A percentile compares a stretch with the other conserved stretches of the same genome.
These are phyloP conservation scores for Drosophila anomalipes DNA, from an alignment of 2,888 invertebrate genomes.

Conservation along the genomic window DNA sequence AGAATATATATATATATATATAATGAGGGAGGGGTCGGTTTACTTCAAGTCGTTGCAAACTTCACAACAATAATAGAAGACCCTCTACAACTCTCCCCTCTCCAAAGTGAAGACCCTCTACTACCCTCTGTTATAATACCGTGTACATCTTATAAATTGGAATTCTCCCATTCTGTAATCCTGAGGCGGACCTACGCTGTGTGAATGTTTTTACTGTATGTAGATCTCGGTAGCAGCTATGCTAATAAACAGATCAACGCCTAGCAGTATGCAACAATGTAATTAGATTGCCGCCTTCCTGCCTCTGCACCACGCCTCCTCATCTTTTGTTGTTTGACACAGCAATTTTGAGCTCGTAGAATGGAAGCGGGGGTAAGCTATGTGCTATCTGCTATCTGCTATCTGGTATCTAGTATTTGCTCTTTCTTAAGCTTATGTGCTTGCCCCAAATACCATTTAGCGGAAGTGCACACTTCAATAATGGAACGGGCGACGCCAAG, in stretches of 20 bases:
- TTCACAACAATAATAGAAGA: background rate
- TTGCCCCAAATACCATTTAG: slow-evolving; percentile 78
- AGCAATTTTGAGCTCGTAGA: slow-evolving; percentile 41
- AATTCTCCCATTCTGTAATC: background rate
- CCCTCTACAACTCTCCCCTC: background rate
- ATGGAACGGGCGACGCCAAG: slow-evolving; percentile 58
- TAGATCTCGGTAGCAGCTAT: slow-evolving; percentile 9
- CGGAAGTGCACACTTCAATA: slow-evolving; percentile 75
- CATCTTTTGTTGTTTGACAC: slow-evolving; percentile 44
- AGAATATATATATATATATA: background rate
- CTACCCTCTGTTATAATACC: background rate
- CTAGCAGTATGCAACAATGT: slow-evolving; percentile 40
- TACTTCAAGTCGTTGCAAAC: background rate
- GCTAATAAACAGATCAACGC: slow-evolving; percentile 38
- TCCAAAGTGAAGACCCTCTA: background rate
- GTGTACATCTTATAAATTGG: background rate
- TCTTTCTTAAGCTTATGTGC: slow-evolving; percentile 63
- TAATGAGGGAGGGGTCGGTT: background rate
- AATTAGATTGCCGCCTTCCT: slow-evolving; percentile 5
- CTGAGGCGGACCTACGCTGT: background rate
- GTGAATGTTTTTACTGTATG: background rate
- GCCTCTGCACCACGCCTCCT: background rate
- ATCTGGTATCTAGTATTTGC: slow-evolving; percentile 21
- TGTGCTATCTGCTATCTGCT: background rate
- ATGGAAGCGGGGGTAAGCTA: slow-evolving; percentile 34